phyloP scores from a whole-genome alignment of 2,797 vertebrate species.

The Pseudochirops corinnae region DNA sequence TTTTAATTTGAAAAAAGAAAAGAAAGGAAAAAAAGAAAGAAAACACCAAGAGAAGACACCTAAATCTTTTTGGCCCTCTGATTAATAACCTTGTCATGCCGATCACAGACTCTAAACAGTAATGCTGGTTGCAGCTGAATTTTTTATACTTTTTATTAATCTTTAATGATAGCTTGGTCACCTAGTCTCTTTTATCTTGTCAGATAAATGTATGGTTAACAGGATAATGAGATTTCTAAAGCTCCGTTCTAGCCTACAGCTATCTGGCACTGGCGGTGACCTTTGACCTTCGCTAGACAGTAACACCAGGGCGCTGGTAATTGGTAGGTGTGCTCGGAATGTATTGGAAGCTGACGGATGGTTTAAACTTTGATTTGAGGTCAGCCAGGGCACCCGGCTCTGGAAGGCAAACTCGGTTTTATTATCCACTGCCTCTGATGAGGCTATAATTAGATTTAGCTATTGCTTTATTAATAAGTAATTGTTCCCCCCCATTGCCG shows the following conservation, averaged over 20 bases:
- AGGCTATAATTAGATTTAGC: conserved; percentile 88
- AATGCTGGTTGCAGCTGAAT: conserved; percentile 89
- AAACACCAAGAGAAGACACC: conserved; percentile 87
- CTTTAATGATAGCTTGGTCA: conserved; percentile 93
- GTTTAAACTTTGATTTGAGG: conserved; percentile 84
- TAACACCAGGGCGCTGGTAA: conserved; percentile 76
- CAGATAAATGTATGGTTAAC: conserved; percentile 96
- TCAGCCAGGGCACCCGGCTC: conserved; percentile 83
- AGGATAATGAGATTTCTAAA: conserved; percentile 95
- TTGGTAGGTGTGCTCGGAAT: conserved; percentile 83
- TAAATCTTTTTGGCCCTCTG: conserved; percentile 90
- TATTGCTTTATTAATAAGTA: conserved; percentile 89
- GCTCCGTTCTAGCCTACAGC: conserved; percentile 82
- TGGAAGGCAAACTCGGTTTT: conserved; percentile 83
- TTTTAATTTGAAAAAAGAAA: background rate
- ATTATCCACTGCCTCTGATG: conserved; percentile 85
- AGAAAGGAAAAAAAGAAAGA: conserved; percentile 67
- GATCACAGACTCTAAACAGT: conserved; percentile 93
- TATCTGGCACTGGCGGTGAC: conserved; percentile 76
- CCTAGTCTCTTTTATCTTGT: conserved; percentile 92
- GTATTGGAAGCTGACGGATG: conserved; percentile 85
- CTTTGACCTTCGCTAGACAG: conserved; percentile 86
- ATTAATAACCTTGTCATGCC: conserved; percentile 95
- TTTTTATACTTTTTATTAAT: conserved; percentile 95
- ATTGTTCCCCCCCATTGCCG: conserved; percentile 76